These are phyloP conservation scores for Mormyrus hasselquistii DNA, from an alignment of 2,797 vertebrate genomes.

Conservation along the genomic window DNA sequence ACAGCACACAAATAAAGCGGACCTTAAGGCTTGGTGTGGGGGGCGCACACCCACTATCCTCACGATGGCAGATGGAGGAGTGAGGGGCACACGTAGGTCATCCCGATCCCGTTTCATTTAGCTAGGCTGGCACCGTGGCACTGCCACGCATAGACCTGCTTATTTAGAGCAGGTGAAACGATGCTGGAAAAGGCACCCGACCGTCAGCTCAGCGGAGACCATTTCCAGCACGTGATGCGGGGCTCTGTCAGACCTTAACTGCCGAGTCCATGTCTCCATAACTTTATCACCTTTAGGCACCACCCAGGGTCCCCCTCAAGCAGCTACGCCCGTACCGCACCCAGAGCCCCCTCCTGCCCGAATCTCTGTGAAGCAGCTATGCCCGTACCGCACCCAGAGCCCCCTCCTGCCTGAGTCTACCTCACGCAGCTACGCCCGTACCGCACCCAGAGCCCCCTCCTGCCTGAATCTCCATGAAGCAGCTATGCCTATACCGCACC, in stretches of 20 bases:
- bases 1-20: neutral
- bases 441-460: neutral
- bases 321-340: neutral
- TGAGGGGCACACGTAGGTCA: neutral
- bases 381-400: neutral
- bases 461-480: neutral
- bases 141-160: neutral
- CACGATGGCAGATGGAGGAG: neutral
- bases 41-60: neutral
- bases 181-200: neutral
- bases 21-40: neutral
- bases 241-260: neutral
- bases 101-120: neutral
- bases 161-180: slow-evolving; percentile 24
- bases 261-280: neutral
- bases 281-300: neutral
- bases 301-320: too few relatives aligned
- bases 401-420: neutral
- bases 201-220: slow-evolving; percentile 2
- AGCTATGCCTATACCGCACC: neutral
- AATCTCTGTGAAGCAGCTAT: neutral
- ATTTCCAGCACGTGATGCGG: neutral
- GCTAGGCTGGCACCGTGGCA: neutral
- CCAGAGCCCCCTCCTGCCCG: neutral
- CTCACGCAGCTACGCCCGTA: neutral